Evolutionary conservation across 2,888 invertebrate genomes (phyloP).

Genomic region (Lymantria monacha): DNA sequence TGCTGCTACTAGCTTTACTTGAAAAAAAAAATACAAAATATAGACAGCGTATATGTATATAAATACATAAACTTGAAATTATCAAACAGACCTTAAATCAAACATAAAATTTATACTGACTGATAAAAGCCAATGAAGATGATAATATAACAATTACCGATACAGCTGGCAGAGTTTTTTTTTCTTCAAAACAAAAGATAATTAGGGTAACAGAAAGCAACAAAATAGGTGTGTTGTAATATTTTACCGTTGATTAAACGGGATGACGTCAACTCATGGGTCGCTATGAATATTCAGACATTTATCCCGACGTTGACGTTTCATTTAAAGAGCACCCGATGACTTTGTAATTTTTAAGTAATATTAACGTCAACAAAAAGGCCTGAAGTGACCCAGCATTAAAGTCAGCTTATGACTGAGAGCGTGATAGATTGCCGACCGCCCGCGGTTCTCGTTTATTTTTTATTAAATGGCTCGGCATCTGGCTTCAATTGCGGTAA

Average conservation of each 20-base stretch:
- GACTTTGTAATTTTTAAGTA: conserved; percentile 69
- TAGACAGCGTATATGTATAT: too few relatives aligned
- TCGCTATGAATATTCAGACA: conserved; percentile 54
- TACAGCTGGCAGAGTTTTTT: background rate
- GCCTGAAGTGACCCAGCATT: conserved; percentile 78
- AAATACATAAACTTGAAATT: too few relatives aligned
- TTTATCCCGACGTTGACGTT: conserved; percentile 64
- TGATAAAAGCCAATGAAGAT: too few relatives aligned
- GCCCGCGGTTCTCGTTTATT: conserved; percentile 61
- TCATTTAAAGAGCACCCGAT: conserved; percentile 63
- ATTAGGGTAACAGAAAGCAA: conserved; percentile 34
- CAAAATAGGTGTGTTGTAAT: conserved; percentile 41
- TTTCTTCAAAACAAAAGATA: conserved; percentile 27
- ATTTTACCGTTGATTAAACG: conserved; percentile 42
- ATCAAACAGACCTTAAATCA: too few relatives aligned
- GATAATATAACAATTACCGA: too few relatives aligned
- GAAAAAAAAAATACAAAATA: too few relatives aligned
- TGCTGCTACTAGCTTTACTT: too few relatives aligned
- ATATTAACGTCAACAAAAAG: conserved; percentile 78
- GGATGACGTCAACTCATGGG: conserved; percentile 40
- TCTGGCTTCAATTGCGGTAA: conserved; percentile 72
- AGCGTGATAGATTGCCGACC: conserved; percentile 75
- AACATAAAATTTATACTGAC: too few relatives aligned
- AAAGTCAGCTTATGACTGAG: conserved; percentile 78
- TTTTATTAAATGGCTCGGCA: conserved; percentile 73